Conservation (phyloP, 2,113 vertebrate genomes). For the Neogale vison region DNA sequence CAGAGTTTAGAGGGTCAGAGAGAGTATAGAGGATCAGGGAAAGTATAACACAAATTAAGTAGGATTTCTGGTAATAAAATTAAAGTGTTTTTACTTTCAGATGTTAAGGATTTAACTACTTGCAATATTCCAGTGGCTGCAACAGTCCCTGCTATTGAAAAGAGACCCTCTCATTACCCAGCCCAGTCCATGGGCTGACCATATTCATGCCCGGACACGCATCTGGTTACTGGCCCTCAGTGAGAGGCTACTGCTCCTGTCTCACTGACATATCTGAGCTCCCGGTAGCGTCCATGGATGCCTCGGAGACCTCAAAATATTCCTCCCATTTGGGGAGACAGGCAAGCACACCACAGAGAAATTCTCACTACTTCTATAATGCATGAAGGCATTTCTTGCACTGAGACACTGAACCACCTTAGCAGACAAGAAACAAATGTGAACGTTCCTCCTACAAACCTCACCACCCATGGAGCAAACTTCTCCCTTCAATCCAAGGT, state of each 20-base stretch:
- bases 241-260: background rate
- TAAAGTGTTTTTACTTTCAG: background rate
- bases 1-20: slow-evolving; percentile 35
- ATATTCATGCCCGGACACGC: background rate
- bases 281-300: background rate
- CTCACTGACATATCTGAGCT: background rate
- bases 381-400: background rate
- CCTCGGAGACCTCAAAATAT: background rate
- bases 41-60: background rate
- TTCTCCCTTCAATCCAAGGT: background rate
- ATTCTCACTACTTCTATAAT: background rate
- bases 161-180: no score
- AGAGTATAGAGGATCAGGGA: slow-evolving; percentile 11
- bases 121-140: background rate
- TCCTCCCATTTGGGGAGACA: background rate
- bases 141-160: background rate
- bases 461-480: background rate
- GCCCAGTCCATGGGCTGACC: background rate
- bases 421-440: background rate
- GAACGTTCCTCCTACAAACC: background rate
- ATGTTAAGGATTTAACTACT: background rate
- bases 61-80: slow-evolving; percentile 19
- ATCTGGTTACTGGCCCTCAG: background rate
- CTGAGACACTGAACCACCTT: background rate
- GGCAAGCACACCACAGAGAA: background rate